Conservation (phyloP, 2,113 vertebrate genomes). For the Coptodon bakossiorum region DNA sequence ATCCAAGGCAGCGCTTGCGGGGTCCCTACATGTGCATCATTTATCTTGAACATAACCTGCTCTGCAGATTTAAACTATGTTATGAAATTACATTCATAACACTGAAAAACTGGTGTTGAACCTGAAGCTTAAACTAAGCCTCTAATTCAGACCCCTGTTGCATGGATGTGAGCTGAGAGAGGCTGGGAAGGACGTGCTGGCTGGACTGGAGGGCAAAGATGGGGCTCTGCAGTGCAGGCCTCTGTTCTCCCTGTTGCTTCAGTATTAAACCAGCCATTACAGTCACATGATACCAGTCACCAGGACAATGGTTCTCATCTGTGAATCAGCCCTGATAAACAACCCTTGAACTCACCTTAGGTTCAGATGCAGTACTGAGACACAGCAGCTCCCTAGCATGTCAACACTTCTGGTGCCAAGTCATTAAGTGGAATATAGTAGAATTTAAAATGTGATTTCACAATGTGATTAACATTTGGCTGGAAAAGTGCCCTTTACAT, state of each 20-base stretch:
- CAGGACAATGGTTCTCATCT: background rate
- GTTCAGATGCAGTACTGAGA: background rate
- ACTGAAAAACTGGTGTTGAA: background rate
- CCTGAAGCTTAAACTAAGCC: background rate
- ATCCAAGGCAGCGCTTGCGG: background rate
- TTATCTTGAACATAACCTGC: background rate
- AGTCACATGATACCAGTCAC: background rate
- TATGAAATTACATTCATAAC: background rate
- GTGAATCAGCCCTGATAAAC: background rate
- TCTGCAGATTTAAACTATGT: background rate
- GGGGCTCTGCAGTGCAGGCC: background rate
- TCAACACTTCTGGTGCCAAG: background rate
- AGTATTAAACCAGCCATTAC: background rate
- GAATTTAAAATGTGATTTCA: background rate
- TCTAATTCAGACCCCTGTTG: background rate
- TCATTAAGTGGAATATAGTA: background rate
- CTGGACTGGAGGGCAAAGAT: background rate
- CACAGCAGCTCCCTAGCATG: background rate
- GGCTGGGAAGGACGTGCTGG: background rate
- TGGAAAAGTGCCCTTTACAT: background rate
- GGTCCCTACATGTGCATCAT: background rate
- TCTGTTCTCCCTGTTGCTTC: background rate
- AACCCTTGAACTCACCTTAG: background rate
- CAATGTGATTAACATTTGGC: background rate
- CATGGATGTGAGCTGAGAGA: background rate